Conservation (phyloP, 2,113 vertebrate species). For the Eurystomus gularis region DNA sequence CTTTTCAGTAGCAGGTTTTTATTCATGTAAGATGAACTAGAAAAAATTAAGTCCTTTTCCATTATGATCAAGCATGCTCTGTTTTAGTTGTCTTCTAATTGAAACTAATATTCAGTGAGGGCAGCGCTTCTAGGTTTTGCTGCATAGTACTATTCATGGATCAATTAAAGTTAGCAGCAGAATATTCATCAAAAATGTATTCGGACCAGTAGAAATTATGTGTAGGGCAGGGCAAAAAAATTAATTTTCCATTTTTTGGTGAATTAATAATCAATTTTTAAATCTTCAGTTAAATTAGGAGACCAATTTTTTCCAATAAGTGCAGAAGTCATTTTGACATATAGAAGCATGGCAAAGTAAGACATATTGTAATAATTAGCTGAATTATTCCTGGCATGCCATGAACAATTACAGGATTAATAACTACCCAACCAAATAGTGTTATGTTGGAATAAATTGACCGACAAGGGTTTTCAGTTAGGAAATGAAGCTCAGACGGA, state of each 20-base stretch:
- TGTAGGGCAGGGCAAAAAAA: background rate
- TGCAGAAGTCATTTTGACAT: slow-evolving; percentile 65
- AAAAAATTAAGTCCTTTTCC: slow-evolving; percentile 28
- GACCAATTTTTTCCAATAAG: slow-evolving; percentile 46
- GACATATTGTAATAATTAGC: slow-evolving; percentile 82
- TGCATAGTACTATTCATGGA: slow-evolving; percentile 20
- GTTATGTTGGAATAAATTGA: slow-evolving; percentile 82
- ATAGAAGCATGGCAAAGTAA: slow-evolving; percentile 73
- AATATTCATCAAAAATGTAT: slow-evolving; percentile 48
- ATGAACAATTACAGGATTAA: slow-evolving; percentile 82
- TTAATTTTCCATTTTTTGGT: background rate
- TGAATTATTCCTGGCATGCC: slow-evolving; percentile 79
- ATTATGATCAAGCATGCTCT: slow-evolving; percentile 10
- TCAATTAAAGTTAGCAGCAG: slow-evolving; percentile 57
- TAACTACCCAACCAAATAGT: slow-evolving; percentile 73
- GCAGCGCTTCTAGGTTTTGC: slow-evolving; percentile 1
- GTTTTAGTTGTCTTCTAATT: slow-evolving; percentile 39
- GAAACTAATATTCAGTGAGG: slow-evolving; percentile 60
- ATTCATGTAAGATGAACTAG: background rate
- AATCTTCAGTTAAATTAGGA: slow-evolving; percentile 56
- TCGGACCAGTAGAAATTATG: slow-evolving; percentile 4
- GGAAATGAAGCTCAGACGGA: slow-evolving; percentile 78
- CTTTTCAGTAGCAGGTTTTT: background rate
- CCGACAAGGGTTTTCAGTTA: slow-evolving; percentile 77
- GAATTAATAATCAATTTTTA: slow-evolving; percentile 64